Evolutionary conservation across 2,797 vertebrate genomes (phyloP), one percentile per base, ranked within the genome.

Genomic region (Synanceia verrucosa): DNA sequence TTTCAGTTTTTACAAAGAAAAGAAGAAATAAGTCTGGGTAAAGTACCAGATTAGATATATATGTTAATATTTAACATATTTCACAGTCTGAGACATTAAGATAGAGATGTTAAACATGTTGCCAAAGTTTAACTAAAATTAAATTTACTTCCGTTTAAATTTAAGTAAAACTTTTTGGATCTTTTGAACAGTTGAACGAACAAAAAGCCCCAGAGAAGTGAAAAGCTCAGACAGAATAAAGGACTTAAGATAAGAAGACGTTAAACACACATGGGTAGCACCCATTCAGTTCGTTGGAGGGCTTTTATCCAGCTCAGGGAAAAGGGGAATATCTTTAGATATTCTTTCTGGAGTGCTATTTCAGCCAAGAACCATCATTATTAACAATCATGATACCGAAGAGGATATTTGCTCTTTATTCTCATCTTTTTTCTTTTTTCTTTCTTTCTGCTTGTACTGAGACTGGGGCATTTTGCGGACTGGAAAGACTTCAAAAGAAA

Each of bases 341-440:
- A 47, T 55, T 65, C 19, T 70, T 66, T 51, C 41, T 28, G 9
- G n/a, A n/a, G n/a, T n/a, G n/a, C n/a, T n/a, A n/a, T n/a, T 76
- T 66, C n/a, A 69, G 31, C 23, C 21, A 33, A 70, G 11, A 48
- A 48, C 18, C 34, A 43, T 66, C 34, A 50, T 37, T 43, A 79
- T 62, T 62, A 9, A 41, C 13, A 31, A 44, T 71, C 43, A 58
- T n/a, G n/a, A 53, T 31, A 21, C 26, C 44, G 51, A 5, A 29
- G 36, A 43, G 8, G 24, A 26, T 55, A 9, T 64, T 64, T 41
- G 19, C 33, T 19, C 24, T 73, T 16, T 37, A 2, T 6, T 39
- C 14, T 60, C 19, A 12, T 69, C 29, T 52, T 29, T n/a, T n/a
- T n/a, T n/a, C n/a, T n/a, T n/a, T n/a, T n/a, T n/a, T n/a, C n/a